These are phyloP conservation scores for Archaeoteleia sp. DNA, from an alignment of 2,888 invertebrate genomes.

Conservation along the genomic window DNA sequence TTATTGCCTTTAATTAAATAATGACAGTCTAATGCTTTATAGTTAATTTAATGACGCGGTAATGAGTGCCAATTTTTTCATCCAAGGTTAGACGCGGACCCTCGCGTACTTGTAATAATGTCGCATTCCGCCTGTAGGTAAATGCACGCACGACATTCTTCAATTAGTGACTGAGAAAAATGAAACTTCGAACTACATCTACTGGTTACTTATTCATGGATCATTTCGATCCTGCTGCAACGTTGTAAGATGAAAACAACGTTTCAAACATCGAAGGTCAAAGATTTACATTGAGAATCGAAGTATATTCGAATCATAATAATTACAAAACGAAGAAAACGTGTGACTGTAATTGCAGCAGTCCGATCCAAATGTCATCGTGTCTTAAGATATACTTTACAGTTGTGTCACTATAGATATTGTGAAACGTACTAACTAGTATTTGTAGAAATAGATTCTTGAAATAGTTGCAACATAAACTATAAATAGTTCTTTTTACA, in stretches of 20 bases:
- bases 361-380: too few species aligned
- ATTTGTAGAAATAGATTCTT: too few species aligned
- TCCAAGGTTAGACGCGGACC: conserved; percentile 42
- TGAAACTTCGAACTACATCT: conserved; percentile 48
- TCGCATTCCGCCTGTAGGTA: conserved; percentile 50
- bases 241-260: conserved; percentile 39
- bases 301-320: too few species aligned
- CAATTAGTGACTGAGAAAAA: conserved; percentile 48
- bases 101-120: conserved; percentile 49
- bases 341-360: too few species aligned
- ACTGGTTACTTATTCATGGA: conserved; percentile 47
- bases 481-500: too few species aligned
- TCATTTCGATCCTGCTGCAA: conserved; percentile 42
- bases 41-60: conserved; percentile 51
- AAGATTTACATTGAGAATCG: too few species aligned
- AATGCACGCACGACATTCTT: conserved; percentile 52
- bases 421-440: too few species aligned
- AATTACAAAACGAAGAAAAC: too few species aligned
- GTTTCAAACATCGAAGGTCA: too few species aligned
- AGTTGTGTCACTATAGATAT: too few species aligned
- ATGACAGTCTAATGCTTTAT: conserved; percentile 48
- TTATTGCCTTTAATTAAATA: conserved; percentile 52
- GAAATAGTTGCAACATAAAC: too few species aligned
- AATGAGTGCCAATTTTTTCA: conserved; percentile 49
- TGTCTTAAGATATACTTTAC: too few species aligned